Evolutionary conservation across 92 coral and sea anemone genomes (phyloP).

Genomic region (Epizoanthus scotinus): DNA sequence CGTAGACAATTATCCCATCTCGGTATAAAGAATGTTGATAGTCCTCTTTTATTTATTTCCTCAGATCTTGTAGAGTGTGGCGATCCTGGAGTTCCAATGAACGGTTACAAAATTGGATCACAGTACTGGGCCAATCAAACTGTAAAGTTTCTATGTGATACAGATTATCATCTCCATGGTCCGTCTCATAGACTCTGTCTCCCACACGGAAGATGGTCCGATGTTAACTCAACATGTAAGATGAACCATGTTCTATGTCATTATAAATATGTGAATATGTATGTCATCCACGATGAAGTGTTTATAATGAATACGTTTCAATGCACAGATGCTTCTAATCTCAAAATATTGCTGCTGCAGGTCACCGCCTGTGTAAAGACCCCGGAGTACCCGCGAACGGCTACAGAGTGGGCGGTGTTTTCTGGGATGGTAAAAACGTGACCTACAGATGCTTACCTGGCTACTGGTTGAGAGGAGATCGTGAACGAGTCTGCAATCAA

Average conservation of each 20-base stretch:
- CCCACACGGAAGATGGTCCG: constrained; percentile 68
- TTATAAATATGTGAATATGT: no score
- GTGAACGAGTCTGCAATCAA: constrained; percentile 40
- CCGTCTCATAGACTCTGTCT: constrained; percentile 74
- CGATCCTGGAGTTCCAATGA: constrained; percentile 68
- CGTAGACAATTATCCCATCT: no score
- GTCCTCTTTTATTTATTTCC: background rate
- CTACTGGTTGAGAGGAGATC: constrained; percentile 64
- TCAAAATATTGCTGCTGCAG: constrained; percentile 19
- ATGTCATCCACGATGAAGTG: no score
- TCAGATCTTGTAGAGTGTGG: constrained; percentile 68
- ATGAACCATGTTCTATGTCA: background rate
- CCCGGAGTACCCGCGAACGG: constrained; percentile 57
- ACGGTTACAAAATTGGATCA: constrained; percentile 69
- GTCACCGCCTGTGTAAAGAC: constrained; percentile 59
- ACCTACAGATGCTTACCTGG: constrained; percentile 62
- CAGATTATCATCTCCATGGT: constrained; percentile 75
- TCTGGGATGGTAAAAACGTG: constrained; percentile 61
- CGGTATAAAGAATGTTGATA: no score
- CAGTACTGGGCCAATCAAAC: constrained; percentile 76
- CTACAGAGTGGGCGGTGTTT: constrained; percentile 54
- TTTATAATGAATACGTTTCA: no score
- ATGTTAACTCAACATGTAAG: constrained; percentile 68
- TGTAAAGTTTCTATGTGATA: constrained; percentile 67
- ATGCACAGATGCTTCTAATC: no score